Evolutionary conservation across 2,888 invertebrate species (phyloP).

Genomic region (Tineola bisselliella): DNA sequence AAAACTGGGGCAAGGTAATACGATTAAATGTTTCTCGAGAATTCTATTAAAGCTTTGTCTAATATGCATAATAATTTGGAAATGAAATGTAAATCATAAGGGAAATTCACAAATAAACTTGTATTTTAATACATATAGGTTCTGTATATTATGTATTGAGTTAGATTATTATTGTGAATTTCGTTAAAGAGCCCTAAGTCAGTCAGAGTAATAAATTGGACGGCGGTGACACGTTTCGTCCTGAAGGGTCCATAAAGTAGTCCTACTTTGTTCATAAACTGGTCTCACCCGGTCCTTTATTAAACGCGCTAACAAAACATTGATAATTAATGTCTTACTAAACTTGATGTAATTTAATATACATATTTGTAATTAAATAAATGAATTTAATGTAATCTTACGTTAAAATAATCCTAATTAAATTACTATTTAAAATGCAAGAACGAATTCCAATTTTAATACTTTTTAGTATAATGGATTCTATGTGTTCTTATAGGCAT

Average conservation of each 20-base stretch:
- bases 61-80: neutral
- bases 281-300: neutral
- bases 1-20: neutral
- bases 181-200: neutral
- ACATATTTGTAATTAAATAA: too few species aligned
- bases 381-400: too few species aligned
- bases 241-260: slow-evolving; percentile 7
- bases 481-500: too few species aligned
- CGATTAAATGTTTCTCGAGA: slow-evolving; percentile 1
- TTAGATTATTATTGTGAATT: neutral
- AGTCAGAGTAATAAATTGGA: neutral
- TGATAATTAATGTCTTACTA: slow-evolving; percentile 9
- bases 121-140: too few species aligned
- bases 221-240: slow-evolving; percentile 2
- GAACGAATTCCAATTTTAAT: too few species aligned
- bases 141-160: neutral
- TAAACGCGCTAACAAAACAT: slow-evolving; percentile 2
- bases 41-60: slow-evolving; percentile 1
- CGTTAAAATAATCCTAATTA: too few species aligned
- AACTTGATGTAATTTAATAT: neutral
- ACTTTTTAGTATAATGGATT: too few species aligned
- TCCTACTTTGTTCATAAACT: slow-evolving; percentile 8
- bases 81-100: neutral
- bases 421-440: too few species aligned
- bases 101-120: neutral